Base-by-base conservation (phyloP, 2,113 vertebrate genomes). In the Hystrix cristata region DNA sequence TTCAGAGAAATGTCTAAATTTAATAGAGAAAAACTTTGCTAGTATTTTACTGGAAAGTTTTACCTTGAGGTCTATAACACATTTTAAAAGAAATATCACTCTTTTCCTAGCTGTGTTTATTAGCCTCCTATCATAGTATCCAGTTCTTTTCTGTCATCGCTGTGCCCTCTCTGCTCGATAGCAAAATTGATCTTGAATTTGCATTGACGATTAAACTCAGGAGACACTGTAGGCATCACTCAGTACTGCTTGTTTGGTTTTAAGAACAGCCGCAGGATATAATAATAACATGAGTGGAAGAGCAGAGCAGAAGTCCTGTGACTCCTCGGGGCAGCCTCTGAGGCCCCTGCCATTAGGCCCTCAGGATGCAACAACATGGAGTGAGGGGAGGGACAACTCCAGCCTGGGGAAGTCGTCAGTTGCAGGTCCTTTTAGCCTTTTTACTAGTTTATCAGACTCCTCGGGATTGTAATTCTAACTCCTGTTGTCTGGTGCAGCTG, bases 1-100 rank as follows among this genome's bases (percentile, higher is more conserved):
- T 80, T 89, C 53, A 71, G 46, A 87, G 3, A 9, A 82, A 55
- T 65, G 8, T 18, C 11, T 71, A 78, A 31, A 76, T 81, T 78
- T 87, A 69, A n/a, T 69, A 2, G 74, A 43, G 19, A 7, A 31
- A 76, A 76, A 15, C 12, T 74, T 74, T 76, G 15, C 27, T 60
- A 72, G 65, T 9, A 43, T 92, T 93, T 85, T 81, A 48, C 9
- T 89, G 48, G 34, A 27, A 96, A 59, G 12, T 13, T 55, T 84
- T 96, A 48, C 31, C 79, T 71, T 94, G 71, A 25, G 38, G 57
- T 88, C 48, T 69, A 14, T 79, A 29, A 34, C 19, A 46, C 43
- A 57, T 80, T 91, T 95, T 76, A 83, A 81, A 62, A 84, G 85
- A 86, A 57, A 87, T 53, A 8, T 21, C 7, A 43, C 43, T 90